These are phyloP conservation scores for Ceyx erithaca DNA, from an alignment of 2,797 vertebrate genomes.

Conservation along the genomic window DNA sequence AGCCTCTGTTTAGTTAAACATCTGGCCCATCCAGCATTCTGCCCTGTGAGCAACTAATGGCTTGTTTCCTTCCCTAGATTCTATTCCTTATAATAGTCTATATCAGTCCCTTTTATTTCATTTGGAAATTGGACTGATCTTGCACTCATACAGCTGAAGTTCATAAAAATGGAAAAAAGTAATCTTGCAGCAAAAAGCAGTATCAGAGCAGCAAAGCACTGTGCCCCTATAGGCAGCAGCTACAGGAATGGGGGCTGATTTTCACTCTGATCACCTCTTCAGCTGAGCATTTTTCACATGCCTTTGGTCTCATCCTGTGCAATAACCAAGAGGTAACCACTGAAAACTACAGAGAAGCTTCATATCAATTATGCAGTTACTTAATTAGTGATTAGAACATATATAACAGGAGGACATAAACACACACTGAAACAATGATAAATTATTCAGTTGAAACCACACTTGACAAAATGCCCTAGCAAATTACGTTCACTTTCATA, in stretches of 20 bases:
- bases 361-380: not conserved
- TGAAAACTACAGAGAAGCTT: not conserved
- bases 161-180: not conserved
- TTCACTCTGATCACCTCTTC: not conserved
- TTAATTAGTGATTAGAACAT: not conserved
- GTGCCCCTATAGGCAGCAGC: not conserved
- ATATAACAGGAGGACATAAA: not conserved
- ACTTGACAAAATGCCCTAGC: not conserved
- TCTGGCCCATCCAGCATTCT: not conserved
- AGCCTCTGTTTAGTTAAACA: not conserved
- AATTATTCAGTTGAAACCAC: constrained; percentile 8
- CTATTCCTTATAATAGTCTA: not conserved
- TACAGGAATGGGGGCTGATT: not conserved
- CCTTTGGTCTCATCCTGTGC: not conserved
- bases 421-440: not conserved
- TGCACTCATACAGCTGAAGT: not conserved
- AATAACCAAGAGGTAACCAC: not conserved
- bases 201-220: not conserved
- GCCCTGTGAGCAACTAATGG: not conserved
- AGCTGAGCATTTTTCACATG: not conserved
- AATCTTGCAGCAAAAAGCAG: not conserved
- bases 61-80: not conserved
- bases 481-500: not conserved
- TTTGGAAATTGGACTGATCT: constrained; percentile 3
- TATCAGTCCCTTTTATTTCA: not conserved